Percentiles rank a stretch among this genome's conserved stretches.
Evolutionary conservation across 2,797 vertebrate species (phyloP).

Genomic region (Diplodus puntazzo): DNA sequence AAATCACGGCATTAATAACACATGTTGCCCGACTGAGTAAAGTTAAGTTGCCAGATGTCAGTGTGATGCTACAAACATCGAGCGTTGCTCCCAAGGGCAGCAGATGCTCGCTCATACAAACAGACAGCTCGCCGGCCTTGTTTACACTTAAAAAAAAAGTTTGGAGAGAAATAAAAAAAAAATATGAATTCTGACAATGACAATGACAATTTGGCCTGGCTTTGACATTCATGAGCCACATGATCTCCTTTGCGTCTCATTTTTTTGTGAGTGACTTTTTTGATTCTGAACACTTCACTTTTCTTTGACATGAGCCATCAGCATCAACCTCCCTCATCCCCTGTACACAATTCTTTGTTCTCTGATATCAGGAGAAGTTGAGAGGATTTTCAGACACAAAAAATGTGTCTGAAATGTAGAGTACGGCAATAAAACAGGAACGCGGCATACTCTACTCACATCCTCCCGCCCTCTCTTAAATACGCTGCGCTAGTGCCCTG

Average conservation of each 20-base stretch:
- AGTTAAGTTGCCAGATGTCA: constrained; percentile 33
- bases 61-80: constrained; percentile 26
- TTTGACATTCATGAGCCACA: background rate
- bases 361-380: background rate
- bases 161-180: background rate
- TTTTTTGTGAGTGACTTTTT: background rate
- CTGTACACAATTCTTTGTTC: background rate
- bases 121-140: constrained; percentile 2
- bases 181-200: background rate
- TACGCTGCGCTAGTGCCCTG: background rate
- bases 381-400: too few species aligned
- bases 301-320: background rate
- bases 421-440: constrained; percentile 9
- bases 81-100: background rate
- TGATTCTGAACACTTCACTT: background rate
- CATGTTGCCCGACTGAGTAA: constrained; percentile 15
- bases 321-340: background rate
- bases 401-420: constrained; percentile 2
- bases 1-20: constrained; percentile 18
- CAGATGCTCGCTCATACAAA: background rate
- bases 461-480: background rate
- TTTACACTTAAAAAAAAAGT: background rate
- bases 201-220: background rate
- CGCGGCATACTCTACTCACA: background rate
- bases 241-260: background rate